Evolutionary conservation across 1,140 invertebrate species (phyloP).

Genomic region (Diabrotica undecimpunctata): DNA sequence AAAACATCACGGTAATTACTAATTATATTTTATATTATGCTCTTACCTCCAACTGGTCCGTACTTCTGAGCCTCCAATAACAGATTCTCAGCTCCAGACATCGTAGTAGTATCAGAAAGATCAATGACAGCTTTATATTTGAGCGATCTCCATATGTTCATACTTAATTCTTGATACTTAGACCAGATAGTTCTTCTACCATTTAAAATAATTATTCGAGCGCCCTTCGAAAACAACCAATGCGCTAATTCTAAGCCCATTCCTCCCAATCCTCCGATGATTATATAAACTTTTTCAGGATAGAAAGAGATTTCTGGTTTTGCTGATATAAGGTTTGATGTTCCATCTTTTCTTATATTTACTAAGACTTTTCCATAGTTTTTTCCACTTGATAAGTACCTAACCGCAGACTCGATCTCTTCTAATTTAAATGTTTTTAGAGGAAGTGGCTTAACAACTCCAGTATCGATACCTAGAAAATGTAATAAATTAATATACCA

Average conservation of each 20-base stretch:
- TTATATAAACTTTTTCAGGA: slow-evolving; percentile 55
- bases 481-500: slow-evolving; percentile 38
- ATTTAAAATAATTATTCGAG: slow-evolving; percentile 73
- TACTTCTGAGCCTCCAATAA: slow-evolving; percentile 63
- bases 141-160: slow-evolving; percentile 67
- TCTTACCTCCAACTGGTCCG: slow-evolving; percentile 75
- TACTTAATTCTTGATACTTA: slow-evolving; percentile 80
- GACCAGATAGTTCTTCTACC: slow-evolving; percentile 80
- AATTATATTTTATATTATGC: too few species aligned
- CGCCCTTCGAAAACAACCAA: slow-evolving; percentile 81
- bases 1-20: too few species aligned
- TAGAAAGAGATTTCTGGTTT: slow-evolving; percentile 63
- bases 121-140: slow-evolving; percentile 64
- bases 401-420: slow-evolving; percentile 87
- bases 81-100: slow-evolving; percentile 66
- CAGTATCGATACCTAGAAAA: slow-evolving; percentile 63
- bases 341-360: slow-evolving; percentile 78
- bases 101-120: slow-evolving; percentile 60
- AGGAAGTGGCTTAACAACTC: slow-evolving; percentile 80
- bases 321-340: slow-evolving; percentile 59
- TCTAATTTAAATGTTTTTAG: slow-evolving; percentile 74
- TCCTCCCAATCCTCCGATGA: slow-evolving; percentile 77
- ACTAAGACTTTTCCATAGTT: slow-evolving; percentile 95
- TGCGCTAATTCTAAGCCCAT: slow-evolving; percentile 86
- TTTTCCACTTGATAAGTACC: slow-evolving; percentile 93